Conservation (phyloP, 2,888 invertebrate species). For the Cheilosia soror region DNA sequence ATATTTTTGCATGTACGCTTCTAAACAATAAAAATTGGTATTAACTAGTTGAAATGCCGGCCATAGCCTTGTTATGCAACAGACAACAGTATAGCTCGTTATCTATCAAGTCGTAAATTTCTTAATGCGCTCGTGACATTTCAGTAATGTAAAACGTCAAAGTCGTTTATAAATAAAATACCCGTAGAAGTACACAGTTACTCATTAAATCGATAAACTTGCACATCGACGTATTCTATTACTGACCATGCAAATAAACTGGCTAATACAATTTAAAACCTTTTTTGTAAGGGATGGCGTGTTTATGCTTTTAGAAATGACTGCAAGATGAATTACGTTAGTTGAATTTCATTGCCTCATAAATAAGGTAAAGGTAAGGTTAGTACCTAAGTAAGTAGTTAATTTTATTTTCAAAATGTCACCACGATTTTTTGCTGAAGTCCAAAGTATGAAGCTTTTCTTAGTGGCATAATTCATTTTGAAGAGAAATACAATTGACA, state of each 20-base stretch:
- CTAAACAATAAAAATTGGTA: too few species aligned
- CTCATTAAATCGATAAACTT: not conserved
- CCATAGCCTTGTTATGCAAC: not conserved
- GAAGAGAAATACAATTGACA: too few species aligned
- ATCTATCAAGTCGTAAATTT: too few species aligned
- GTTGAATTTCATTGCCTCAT: not conserved
- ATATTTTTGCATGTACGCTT: too few species aligned
- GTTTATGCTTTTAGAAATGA: not conserved
- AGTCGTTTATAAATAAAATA: not conserved
- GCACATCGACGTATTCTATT: not conserved
- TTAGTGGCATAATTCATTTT: too few species aligned
- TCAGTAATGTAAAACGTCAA: not conserved
- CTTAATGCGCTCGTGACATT: too few species aligned
- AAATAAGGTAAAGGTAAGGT: not conserved
- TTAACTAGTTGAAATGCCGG: too few species aligned
- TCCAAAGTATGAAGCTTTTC: too few species aligned
- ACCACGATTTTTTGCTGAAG: too few species aligned
- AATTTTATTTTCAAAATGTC: too few species aligned
- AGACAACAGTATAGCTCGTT: not conserved
- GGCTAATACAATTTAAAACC: not conserved
- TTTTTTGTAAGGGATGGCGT: not conserved
- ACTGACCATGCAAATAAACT: conserved; percentile 1
- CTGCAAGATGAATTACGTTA: not conserved
- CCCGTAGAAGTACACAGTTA: not conserved
- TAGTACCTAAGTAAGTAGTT: too few species aligned